A percentile compares a stretch with the other conserved stretches of the same genome.
These are phyloP conservation scores for Aphyosemion australe DNA, from an alignment of 2,113 vertebrate species.

Conservation along the genomic window DNA sequence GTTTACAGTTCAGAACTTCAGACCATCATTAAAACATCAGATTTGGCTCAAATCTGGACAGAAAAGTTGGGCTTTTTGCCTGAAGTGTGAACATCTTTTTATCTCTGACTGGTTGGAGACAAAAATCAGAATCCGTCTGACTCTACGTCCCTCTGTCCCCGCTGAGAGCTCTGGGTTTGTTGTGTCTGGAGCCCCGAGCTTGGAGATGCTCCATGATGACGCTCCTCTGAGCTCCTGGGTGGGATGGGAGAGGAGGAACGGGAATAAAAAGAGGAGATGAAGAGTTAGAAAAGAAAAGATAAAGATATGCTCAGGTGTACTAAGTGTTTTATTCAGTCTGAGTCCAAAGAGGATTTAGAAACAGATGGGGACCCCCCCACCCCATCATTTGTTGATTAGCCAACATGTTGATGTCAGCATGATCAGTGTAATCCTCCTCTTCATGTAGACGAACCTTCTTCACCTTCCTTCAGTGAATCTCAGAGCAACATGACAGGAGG, in stretches of 20 bases:
- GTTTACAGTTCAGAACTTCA: too few species aligned
- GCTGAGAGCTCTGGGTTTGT: slow-evolving; percentile 42
- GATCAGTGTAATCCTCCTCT: slow-evolving; percentile 56
- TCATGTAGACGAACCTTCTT: slow-evolving; percentile 25
- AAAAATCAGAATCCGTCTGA: too few species aligned
- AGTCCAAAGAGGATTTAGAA: slow-evolving; percentile 22
- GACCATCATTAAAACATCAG: too few species aligned
- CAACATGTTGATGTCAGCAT: slow-evolving; percentile 65
- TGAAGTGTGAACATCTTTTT: too few species aligned
- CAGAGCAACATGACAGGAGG: too few species aligned
- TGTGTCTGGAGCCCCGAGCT: slow-evolving; percentile 65
- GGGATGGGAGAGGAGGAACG: neutral
- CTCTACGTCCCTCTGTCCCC: too few species aligned
- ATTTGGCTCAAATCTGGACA: too few species aligned
- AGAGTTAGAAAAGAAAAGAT: neutral
- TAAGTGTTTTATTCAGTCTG: slow-evolving; percentile 40
- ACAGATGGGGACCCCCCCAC: slow-evolving; percentile 19
- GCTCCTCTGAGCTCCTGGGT: slow-evolving; percentile 55
- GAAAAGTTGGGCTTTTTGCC: too few species aligned
- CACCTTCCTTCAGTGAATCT: too few species aligned
- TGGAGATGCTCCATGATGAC: slow-evolving; percentile 66
- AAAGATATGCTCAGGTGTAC: neutral
- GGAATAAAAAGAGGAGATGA: too few species aligned
- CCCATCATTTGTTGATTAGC: slow-evolving; percentile 45
- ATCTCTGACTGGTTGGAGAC: too few species aligned